Percentiles rank a stretch among this genome's conserved stretches.
Evolutionary conservation across 2,113 vertebrate genomes (phyloP).

Genomic region (Meriones unguiculatus): DNA sequence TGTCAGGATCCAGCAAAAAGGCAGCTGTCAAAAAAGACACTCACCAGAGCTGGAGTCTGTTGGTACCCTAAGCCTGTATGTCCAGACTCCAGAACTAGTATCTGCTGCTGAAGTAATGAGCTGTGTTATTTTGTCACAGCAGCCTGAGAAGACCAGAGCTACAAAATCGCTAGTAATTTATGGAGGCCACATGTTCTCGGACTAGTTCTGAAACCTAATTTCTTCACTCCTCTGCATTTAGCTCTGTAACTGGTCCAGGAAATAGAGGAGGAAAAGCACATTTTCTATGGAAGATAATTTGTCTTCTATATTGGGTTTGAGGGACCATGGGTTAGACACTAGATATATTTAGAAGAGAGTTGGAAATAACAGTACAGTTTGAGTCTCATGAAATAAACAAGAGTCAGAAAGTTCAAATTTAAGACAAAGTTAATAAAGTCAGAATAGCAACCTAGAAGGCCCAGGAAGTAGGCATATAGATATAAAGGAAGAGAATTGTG

Average conservation of each 20-base stretch:
- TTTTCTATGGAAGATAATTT: conserved; percentile 4
- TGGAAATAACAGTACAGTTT: not conserved
- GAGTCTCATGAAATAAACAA: not conserved
- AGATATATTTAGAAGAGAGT: conserved; percentile 9
- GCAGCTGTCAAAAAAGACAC: not conserved
- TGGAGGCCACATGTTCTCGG: not conserved
- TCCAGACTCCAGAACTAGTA: not conserved
- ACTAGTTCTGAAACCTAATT: conserved; percentile 2
- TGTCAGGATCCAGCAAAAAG: not conserved
- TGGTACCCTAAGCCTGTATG: not conserved
- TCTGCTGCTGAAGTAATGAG: not conserved
- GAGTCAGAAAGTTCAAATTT: conserved; percentile 2
- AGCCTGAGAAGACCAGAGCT: not conserved
- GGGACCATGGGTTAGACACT: not conserved
- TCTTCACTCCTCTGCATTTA: not conserved
- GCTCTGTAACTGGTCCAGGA: not conserved
- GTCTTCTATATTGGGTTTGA: not conserved
- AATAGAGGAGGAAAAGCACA: not conserved
- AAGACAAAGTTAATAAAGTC: not conserved
- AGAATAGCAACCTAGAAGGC: not conserved
- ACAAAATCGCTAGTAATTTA: not conserved
- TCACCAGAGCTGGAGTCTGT: not conserved
- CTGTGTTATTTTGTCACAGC: not conserved
- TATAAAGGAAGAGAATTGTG: not conserved
- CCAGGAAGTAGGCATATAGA: not conserved